phyloP scores from a whole-genome alignment of 2,797 vertebrate species.

The Bovichtus variegatus region DNA sequence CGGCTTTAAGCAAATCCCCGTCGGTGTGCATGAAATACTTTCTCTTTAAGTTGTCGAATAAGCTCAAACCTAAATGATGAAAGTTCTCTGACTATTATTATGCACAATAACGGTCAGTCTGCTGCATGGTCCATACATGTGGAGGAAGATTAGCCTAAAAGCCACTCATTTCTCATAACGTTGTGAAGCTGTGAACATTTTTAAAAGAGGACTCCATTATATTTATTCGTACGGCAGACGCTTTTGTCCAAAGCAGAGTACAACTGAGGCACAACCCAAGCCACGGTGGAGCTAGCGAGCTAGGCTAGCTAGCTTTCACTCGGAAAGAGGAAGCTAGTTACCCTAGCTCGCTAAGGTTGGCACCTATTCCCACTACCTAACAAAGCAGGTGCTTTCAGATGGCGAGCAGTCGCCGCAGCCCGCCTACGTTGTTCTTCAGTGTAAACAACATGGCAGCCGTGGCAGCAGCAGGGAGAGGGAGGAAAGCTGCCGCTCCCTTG shows the following conservation, averaged over 20 bases:
- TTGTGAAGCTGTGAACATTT: conserved; percentile 30
- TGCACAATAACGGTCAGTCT: neutral
- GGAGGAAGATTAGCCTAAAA: conserved; percentile 75
- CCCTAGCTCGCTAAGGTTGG: neutral
- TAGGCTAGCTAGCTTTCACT: neutral
- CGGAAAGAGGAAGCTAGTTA: fast-evolving
- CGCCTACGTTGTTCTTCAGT: neutral
- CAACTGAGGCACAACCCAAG: neutral
- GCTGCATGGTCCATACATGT: conserved; percentile 67
- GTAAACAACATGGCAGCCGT: neutral
- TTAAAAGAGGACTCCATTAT: neutral
- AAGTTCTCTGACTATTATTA: conserved; percentile 46
- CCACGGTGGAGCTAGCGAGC: no score
- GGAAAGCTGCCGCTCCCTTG: neutral
- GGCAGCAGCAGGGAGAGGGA: neutral
- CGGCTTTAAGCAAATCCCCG: conserved; percentile 6
- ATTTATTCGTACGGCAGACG: neutral
- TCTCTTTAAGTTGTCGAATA: conserved; percentile 39
- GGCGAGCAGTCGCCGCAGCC: neutral
- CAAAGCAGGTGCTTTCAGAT: neutral
- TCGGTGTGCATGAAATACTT: neutral
- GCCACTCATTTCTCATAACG: conserved; percentile 67
- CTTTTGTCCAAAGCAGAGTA: neutral
- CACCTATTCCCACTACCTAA: neutral
- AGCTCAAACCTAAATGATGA: conserved; percentile 41